Conservation (phyloP, 2,888 invertebrate species). For the Apodemia duryi region DNA sequence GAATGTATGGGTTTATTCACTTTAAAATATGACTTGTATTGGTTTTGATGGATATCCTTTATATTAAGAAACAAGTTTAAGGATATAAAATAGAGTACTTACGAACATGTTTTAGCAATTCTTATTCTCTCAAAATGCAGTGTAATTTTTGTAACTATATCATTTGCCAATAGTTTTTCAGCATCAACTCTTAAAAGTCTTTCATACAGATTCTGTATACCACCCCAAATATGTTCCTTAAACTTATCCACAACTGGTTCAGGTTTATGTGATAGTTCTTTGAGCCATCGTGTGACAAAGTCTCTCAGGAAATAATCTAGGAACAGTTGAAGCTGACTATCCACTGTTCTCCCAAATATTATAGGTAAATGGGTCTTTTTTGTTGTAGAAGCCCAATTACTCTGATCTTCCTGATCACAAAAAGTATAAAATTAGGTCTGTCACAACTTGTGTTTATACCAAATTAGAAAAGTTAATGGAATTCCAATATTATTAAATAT, state of each 20-base stretch:
- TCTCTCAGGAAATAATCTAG: conserved; percentile 89
- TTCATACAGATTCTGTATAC: conserved; percentile 85
- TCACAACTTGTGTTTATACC: background rate
- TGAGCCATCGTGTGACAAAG: conserved; percentile 88
- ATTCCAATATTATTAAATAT: conserved; percentile 18
- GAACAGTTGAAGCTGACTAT: conserved; percentile 89
- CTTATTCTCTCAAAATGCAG: conserved; percentile 92
- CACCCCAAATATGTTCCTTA: conserved; percentile 91
- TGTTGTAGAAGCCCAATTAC: conserved; percentile 54
- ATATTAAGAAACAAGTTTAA: too few species aligned
- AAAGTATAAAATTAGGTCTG: conserved; percentile 9
- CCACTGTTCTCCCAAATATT: conserved; percentile 91
- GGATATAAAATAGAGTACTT: conserved; percentile 55
- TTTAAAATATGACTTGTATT: too few species aligned
- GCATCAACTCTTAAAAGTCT: conserved; percentile 87
- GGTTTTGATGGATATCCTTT: too few species aligned
- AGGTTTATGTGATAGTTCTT: conserved; percentile 83
- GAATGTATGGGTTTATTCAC: too few species aligned
- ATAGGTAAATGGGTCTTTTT: conserved; percentile 83
- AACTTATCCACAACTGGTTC: conserved; percentile 82
- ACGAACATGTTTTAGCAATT: conserved; percentile 86
- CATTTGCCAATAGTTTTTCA: conserved; percentile 89
- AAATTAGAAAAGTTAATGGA: background rate
- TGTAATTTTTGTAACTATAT: conserved; percentile 89
- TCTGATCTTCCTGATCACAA: conserved; percentile 57